phyloP scores from a whole-genome alignment of 2,888 invertebrate species.

The Parochlus steinenii region DNA sequence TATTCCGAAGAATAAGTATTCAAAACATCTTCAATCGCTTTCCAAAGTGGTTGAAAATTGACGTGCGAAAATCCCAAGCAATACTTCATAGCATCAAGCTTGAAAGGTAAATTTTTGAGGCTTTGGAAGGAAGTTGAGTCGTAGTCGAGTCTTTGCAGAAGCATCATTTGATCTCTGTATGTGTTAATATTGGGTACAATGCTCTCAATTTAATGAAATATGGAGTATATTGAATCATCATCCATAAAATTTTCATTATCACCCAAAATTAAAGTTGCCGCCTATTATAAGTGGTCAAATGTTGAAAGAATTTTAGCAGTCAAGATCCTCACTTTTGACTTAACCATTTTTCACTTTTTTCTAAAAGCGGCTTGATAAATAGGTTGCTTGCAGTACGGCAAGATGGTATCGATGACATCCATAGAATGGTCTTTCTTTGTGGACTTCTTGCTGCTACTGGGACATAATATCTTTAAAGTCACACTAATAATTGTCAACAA shows the following conservation, averaged over 20 bases:
- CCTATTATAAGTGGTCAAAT: slow-evolving; percentile 26
- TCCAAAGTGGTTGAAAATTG: slow-evolving; percentile 83
- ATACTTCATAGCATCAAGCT: slow-evolving; percentile 53
- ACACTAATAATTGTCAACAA: not conserved
- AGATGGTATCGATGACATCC: slow-evolving; percentile 29
- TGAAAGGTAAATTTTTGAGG: slow-evolving; percentile 36
- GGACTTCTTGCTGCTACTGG: not conserved
- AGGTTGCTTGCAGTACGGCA: too few relatives aligned
- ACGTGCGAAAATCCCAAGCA: slow-evolving; percentile 67
- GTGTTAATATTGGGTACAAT: slow-evolving; percentile 55
- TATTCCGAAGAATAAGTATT: slow-evolving; percentile 52
- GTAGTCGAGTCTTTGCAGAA: slow-evolving; percentile 55
- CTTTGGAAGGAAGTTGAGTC: slow-evolving; percentile 39
- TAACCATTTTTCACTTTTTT: too few relatives aligned
- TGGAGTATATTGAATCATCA: slow-evolving; percentile 35
- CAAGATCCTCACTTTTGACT: too few relatives aligned
- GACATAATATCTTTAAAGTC: too few relatives aligned
- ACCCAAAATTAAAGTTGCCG: too few relatives aligned
- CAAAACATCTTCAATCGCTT: slow-evolving; percentile 59
- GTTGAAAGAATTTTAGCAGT: slow-evolving; percentile 45
- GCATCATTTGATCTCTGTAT: slow-evolving; percentile 60
- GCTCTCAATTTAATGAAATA: slow-evolving; percentile 53
- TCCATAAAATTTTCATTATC: not conserved
- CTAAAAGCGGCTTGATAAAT: too few relatives aligned
- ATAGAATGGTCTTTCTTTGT: slow-evolving; percentile 23